These are phyloP conservation scores for Acipenser oxyrinchus DNA, from an alignment of 2,797 vertebrate species.

Conservation along the genomic window DNA sequence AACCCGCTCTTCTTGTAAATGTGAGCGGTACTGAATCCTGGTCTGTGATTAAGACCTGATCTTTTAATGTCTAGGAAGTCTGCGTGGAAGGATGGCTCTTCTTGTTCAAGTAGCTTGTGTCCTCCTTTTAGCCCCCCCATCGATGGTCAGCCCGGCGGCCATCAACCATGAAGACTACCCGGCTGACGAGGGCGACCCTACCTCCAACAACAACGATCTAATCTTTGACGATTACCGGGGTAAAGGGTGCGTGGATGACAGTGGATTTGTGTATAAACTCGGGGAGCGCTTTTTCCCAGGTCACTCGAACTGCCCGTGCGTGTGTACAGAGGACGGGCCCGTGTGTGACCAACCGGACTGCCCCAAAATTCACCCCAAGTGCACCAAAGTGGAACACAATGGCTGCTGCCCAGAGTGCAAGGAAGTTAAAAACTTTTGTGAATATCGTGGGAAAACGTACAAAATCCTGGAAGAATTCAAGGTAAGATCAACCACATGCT, in stretches of 20 bases:
- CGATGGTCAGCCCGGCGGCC: constrained; percentile 70
- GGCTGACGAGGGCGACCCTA: constrained; percentile 83
- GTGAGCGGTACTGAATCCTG: not conserved
- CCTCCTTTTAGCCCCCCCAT: constrained; percentile 74
- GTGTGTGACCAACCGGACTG: constrained; percentile 97
- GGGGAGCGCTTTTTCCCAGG: constrained; percentile 96
- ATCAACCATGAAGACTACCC: constrained; percentile 85
- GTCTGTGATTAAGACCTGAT: constrained; percentile 25
- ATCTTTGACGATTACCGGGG: constrained; percentile 97
- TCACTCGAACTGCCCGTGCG: constrained; percentile 96
- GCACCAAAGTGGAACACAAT: constrained; percentile 98
- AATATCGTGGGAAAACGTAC: constrained; percentile 94
- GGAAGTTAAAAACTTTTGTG: constrained; percentile 98
- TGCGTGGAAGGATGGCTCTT: constrained; percentile 81
- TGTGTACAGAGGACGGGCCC: constrained; percentile 96
- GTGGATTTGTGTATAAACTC: constrained; percentile 96
- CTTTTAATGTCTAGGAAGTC: constrained; percentile 49
- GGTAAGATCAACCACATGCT: constrained; percentile 63
- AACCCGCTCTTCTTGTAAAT: not conserved
- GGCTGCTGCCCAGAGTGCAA: constrained; percentile 98
- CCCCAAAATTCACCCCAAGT: constrained; percentile 96
- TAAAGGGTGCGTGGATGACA: constrained; percentile 98
- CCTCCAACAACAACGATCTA: constrained; percentile 79
- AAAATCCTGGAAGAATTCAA: constrained; percentile 98
- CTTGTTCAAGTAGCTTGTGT: constrained; percentile 73